These are phyloP conservation scores for Carapus acus DNA, from an alignment of 2,797 vertebrate species.

Conservation along the genomic window DNA sequence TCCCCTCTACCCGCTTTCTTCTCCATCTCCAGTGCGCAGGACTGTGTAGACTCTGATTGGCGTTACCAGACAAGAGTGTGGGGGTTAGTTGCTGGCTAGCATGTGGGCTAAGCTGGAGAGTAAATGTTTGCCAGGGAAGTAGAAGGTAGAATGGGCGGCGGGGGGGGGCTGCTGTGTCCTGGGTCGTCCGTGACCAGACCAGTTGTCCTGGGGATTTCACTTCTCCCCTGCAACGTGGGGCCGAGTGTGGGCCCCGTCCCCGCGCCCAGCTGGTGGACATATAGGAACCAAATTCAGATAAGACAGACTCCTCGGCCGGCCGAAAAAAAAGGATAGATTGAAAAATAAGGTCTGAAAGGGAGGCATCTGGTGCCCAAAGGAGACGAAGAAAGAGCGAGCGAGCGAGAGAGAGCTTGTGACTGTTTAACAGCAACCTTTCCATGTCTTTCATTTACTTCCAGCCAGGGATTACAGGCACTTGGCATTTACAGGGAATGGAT, in stretches of 20 bases:
- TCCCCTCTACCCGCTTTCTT: slow-evolving; percentile 63
- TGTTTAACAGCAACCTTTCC: slow-evolving; percentile 88
- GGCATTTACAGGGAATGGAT: slow-evolving; percentile 75
- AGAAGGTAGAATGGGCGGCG: slow-evolving; percentile 77
- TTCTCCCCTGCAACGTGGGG: slow-evolving; percentile 55
- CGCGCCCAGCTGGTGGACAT: slow-evolving; percentile 83
- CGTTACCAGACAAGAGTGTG: slow-evolving; percentile 76
- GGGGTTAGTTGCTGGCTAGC: slow-evolving; percentile 71
- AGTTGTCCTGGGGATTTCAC: slow-evolving; percentile 91
- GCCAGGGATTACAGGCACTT: slow-evolving; percentile 76
- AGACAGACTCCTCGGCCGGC: slow-evolving; percentile 50
- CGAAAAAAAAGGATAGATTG: slow-evolving; percentile 64
- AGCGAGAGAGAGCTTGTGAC: slow-evolving; percentile 82
- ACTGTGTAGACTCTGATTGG: slow-evolving; percentile 74
- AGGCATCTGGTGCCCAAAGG: slow-evolving; percentile 91
- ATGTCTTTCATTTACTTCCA: slow-evolving; percentile 77
- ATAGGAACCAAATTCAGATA: slow-evolving; percentile 59
- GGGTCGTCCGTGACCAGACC: slow-evolving; percentile 96
- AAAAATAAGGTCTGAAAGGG: slow-evolving; percentile 74
- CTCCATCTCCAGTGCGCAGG: slow-evolving; percentile 61
- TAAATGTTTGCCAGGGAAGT: slow-evolving; percentile 92
- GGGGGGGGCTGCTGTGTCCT: slow-evolving; percentile 71
- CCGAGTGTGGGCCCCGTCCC: slow-evolving; percentile 67
- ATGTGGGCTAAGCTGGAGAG: slow-evolving; percentile 79
- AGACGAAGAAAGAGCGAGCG: slow-evolving; percentile 52